Percentiles rank a stretch among this genome's conserved stretches.
phyloP scores from a whole-genome alignment of 2,888 invertebrate genomes.

The Sesia bembeciformis region DNA sequence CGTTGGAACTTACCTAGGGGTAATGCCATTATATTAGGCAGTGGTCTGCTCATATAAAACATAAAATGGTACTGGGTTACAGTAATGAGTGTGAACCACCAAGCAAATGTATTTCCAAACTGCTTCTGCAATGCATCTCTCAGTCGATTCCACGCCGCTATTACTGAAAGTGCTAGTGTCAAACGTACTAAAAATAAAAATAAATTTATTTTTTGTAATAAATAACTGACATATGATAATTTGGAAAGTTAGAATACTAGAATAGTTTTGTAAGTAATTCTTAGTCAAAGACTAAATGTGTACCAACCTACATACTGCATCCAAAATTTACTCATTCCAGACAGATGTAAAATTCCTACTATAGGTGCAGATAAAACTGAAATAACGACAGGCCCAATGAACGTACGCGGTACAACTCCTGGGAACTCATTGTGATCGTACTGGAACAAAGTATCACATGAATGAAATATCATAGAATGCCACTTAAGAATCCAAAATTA shows the following conservation, averaged over 20 bases:
- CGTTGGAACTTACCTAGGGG: conserved; percentile 82
- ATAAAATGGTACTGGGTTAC: conserved; percentile 97
- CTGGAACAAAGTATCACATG: conserved; percentile 70
- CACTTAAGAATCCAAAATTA: conserved; percentile 59
- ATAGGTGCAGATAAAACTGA: conserved; percentile 86
- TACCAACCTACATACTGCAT: conserved; percentile 89
- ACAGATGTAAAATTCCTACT: conserved; percentile 77
- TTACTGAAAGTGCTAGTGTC: conserved; percentile 83
- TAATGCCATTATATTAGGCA: conserved; percentile 96
- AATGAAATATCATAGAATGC: conserved; percentile 19
- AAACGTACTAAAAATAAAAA: conserved; percentile 82
- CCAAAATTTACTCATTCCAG: conserved; percentile 87
- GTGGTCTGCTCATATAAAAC: conserved; percentile 94
- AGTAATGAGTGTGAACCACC: conserved; percentile 89
- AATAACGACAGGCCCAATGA: conserved; percentile 91
- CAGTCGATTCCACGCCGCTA: conserved; percentile 83
- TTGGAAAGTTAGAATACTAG: neutral
- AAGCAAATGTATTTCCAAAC: conserved; percentile 84
- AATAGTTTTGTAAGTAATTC: neutral
- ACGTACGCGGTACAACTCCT: conserved; percentile 97
- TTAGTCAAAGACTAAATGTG: neutral
- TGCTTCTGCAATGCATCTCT: conserved; percentile 82
- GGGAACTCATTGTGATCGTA: conserved; percentile 99
- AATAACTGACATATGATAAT: neutral
- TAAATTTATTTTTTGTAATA: neutral